A percentile compares a stretch with the other conserved stretches of the same genome.
phyloP scores from a whole-genome alignment of 1,140 invertebrate genomes.

The Drosophila tani region DNA sequence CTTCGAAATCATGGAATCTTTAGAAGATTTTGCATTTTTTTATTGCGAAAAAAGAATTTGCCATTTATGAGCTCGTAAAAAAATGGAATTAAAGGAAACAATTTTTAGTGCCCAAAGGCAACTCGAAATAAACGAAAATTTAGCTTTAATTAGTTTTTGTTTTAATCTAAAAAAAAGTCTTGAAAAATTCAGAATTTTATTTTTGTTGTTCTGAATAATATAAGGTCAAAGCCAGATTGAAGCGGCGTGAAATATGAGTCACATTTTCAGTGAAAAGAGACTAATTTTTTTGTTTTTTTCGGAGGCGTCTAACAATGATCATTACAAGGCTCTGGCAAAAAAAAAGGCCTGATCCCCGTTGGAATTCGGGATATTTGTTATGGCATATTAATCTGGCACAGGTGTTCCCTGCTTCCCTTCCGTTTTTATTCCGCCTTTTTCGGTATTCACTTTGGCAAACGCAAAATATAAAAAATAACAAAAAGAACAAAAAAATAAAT shows the following conservation, averaged over 20 bases:
- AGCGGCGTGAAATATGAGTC: not conserved
- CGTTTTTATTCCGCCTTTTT: slow-evolving; percentile 2
- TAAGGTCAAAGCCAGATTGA: not conserved
- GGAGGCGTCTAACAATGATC: not conserved
- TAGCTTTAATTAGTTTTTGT: not conserved
- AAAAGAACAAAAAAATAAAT: not conserved
- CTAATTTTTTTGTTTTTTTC: not conserved
- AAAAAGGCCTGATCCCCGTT: slow-evolving; percentile 2
- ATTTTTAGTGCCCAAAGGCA: not conserved
- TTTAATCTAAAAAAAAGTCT: not conserved
- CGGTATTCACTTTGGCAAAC: slow-evolving; percentile 5
- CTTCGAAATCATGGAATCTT: too few relatives aligned
- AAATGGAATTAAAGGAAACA: too few relatives aligned
- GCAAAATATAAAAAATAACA: not conserved
- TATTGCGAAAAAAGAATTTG: not conserved
- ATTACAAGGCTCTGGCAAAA: not conserved
- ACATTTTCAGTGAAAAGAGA: not conserved
- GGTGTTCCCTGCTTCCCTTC: slow-evolving; percentile 23
- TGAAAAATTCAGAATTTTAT: not conserved
- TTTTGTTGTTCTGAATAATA: not conserved
- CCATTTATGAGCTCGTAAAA: not conserved
- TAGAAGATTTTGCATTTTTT: too few relatives aligned
- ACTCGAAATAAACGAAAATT: not conserved
- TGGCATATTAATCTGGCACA: slow-evolving; percentile 7
- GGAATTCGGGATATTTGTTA: slow-evolving; percentile 18